Conservation (phyloP, 2,888 invertebrate genomes). For the Hemithea aestivaria region DNA sequence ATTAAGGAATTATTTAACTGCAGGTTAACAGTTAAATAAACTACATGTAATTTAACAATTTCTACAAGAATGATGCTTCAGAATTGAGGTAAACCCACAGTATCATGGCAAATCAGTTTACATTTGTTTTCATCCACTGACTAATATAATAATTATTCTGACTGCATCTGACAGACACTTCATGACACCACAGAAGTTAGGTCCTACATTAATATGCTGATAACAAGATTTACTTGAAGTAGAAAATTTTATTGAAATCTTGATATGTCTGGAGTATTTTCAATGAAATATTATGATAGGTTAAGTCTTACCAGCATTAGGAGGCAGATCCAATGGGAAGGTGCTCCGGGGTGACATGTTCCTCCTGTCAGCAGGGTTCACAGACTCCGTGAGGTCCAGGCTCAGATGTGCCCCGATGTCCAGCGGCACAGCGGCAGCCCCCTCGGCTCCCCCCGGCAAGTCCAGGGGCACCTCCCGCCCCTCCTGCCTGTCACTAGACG, state of each 20-base stretch:
- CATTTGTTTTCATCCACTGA: too few relatives aligned
- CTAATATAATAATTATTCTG: too few relatives aligned
- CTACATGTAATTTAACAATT: background rate
- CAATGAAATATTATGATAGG: too few relatives aligned
- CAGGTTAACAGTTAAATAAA: background rate
- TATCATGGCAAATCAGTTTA: conserved; percentile 7
- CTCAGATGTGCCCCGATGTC: conserved; percentile 64
- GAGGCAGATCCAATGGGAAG: conserved; percentile 69
- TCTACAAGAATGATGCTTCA: too few relatives aligned
- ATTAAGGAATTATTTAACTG: too few relatives aligned
- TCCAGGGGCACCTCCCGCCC: conserved; percentile 58
- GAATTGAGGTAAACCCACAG: too few relatives aligned
- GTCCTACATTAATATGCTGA: too few relatives aligned
- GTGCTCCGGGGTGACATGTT: conserved; percentile 64
- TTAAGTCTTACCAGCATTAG: conserved; percentile 69
- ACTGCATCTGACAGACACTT: too few relatives aligned
- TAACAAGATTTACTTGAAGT: too few relatives aligned
- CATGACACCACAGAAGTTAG: too few relatives aligned
- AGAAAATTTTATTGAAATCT: too few relatives aligned
- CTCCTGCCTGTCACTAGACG: conserved; percentile 47
- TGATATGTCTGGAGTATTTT: too few relatives aligned
- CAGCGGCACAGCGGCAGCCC: conserved; percentile 52
- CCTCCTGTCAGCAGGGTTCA: conserved; percentile 65
- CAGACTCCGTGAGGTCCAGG: conserved; percentile 70
- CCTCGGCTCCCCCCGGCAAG: conserved; percentile 57